Conservation (phyloP, 2,113 vertebrate genomes). For the Paratilapia polleni region DNA sequence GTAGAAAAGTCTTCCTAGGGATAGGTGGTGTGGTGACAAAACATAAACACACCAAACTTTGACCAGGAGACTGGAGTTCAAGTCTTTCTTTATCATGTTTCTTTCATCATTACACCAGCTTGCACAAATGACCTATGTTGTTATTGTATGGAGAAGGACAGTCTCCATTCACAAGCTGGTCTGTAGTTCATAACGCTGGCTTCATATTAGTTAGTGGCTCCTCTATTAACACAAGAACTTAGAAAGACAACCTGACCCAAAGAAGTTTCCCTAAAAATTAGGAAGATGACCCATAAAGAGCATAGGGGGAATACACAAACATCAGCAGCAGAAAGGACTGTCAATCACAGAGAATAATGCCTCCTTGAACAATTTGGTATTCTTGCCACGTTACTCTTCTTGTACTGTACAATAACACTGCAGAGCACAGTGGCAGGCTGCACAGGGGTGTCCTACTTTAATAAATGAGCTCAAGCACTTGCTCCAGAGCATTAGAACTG, state of each 20-base stretch:
- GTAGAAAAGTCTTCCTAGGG: neutral
- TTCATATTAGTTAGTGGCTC: too few species aligned
- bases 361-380: conserved; percentile 69
- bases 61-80: neutral
- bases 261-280: conserved; percentile 41
- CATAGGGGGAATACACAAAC: conserved; percentile 66
- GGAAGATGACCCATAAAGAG: conserved; percentile 4
- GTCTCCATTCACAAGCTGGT: neutral
- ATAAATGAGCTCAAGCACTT: conserved; percentile 59
- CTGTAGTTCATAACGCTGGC: too few species aligned
- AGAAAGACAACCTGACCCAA: conserved; percentile 26
- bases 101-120: neutral
- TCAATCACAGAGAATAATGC: conserved; percentile 64
- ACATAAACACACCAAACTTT: neutral
- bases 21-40: neutral
- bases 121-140: neutral
- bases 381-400: conserved; percentile 72
- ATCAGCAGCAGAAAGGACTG: conserved; percentile 40
- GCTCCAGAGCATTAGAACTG: conserved; percentile 33
- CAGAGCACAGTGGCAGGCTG: conserved; percentile 42
- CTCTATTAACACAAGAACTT: conserved; percentile 26
- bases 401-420: conserved; percentile 52
- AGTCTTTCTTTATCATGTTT: neutral
- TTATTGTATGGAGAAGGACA: neutral
- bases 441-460: conserved; percentile 63